phyloP scores from a whole-genome alignment of 2,888 invertebrate species.

The Balanococcus diminutus region DNA sequence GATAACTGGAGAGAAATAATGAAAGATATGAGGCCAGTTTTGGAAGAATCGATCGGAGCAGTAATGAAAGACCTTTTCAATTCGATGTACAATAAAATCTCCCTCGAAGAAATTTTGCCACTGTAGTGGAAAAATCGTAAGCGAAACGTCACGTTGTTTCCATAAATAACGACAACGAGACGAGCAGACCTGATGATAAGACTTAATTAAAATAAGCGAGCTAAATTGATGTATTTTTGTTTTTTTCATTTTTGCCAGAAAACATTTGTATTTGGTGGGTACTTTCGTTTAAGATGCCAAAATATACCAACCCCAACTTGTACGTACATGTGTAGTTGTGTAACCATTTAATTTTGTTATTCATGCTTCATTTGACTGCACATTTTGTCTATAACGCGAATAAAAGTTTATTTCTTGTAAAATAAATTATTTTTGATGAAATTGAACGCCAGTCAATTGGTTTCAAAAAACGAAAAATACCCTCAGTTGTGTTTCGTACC shows the following conservation, averaged over 20 bases:
- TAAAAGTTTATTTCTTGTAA: slow-evolving; percentile 3
- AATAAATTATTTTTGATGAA: slow-evolving; percentile 14
- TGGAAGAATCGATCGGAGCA: slow-evolving; percentile 70
- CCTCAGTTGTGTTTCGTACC: not conserved
- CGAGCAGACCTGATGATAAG: not conserved
- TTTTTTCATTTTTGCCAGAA: not conserved
- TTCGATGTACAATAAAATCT: slow-evolving; percentile 68
- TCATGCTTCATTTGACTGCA: slow-evolving; percentile 18
- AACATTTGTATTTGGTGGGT: not conserved
- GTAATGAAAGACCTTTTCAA: slow-evolving; percentile 68
- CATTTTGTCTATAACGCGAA: not conserved
- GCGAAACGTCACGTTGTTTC: not conserved
- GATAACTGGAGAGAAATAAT: slow-evolving; percentile 77
- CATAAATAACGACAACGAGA: slow-evolving; percentile 13
- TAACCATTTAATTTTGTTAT: not conserved
- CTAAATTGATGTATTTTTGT: not conserved
- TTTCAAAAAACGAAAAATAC: slow-evolving; percentile 1
- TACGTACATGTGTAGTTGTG: not conserved
- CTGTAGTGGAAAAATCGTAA: slow-evolving; percentile 52
- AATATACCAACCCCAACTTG: not conserved
- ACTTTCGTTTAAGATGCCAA: slow-evolving; percentile 5
- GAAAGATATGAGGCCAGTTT: slow-evolving; percentile 72
- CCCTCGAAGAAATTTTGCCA: slow-evolving; percentile 63
- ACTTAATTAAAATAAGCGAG: not conserved
- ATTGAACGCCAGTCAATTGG: not conserved